Evolutionary conservation across 53 echinoderm and acorn worm genomes (phyloP), one percentile per base, ranked within the genome.

Genomic region (Arbacia lixula): DNA sequence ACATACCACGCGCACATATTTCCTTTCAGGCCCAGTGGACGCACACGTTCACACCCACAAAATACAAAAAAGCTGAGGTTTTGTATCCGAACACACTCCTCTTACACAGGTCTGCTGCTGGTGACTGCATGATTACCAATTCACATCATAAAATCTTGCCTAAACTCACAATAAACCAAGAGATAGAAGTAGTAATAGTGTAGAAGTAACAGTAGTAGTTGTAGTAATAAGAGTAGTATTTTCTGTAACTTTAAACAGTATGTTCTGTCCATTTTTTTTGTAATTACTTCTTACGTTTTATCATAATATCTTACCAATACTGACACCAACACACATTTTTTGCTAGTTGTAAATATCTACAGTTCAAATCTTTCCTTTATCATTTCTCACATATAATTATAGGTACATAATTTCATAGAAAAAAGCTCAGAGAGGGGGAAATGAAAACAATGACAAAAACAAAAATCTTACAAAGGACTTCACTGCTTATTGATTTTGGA

Each of bases 321-420:
- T 77, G 77, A 77, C 77, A 77, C 77, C 56, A 58, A 77, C 77
- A 77, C 77, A 77, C 77, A 43, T 74, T 77, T 77, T 77, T 58
- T 58, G 60, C 60, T 60, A 60, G 37, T 77, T 77, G 77, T 77
- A 77, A 77, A 77, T 77, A 77, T 77, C 77, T 77, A 77, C 77
- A 77, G 28, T 77, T 77, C 77, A 77, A 77, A 77, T 56, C 56
- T 58, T 55, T 77, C 58, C 57, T 37, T 77, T 77, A 77, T 77
- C 77, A 77, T 36, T 57, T 77, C 77, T 77, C 77, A 77, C 58
- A 77, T 77, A 38, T 58, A 57, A 77, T 57, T 77, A 77, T 77
- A 58, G 77, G 77, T 77, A 77, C 77, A 77, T 77, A 17, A 77
- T 77, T 77, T 77, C 58, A 77, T 58, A 58, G 38, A 60, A 77